Evolutionary conservation across 2,797 vertebrate genomes (phyloP), one percentile per base, ranked within the genome.

Genomic region (Mus caroli): DNA sequence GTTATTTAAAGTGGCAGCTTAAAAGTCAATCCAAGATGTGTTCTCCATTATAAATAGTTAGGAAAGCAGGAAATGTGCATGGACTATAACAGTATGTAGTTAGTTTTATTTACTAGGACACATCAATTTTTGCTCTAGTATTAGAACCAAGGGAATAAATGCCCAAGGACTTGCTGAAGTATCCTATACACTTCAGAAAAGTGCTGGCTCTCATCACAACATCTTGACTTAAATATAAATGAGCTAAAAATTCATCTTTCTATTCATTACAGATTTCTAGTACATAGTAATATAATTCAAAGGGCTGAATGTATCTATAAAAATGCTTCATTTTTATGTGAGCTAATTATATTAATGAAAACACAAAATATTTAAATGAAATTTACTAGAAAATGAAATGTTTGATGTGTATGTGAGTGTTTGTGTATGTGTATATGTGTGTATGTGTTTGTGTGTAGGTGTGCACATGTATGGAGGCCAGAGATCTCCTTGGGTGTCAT

Each of bases 261-360:
- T 58, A 31, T n/a, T 89, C 40, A 73, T 40, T 52, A 1, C 54
- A 76, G 64, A 69, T 79, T 64, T 37, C 8, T 20, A 79, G 20
- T 92, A 43, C 93, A 86, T 12, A 50, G 5, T 40, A 77, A 9
- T 40, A 78, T 89, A 26, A 92, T 31, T 34, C 37, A 0, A 83
- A 87, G n/a, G 15, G 6, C 60, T 93, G 50, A 78, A 82, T 54
- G 31, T 84, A 50, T 89, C 46, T 52, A 20, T 15, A 94, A 40
- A 84, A 26, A 26, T 84, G 83, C 77, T 46, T 92, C 26, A 88
- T 56, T 88, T 73, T 73, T 75, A 43, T 34, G 4, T 50, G 9
- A 84, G 67, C 37, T 67, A 20, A 85, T 76, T 77, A 4, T 4
- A 78, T 89, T 92, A 88, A 52, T 94, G 43, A 90, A 97, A 92